These are phyloP conservation scores for Oreocharis arfaki DNA, from an alignment of 2,113 vertebrate genomes.

Conservation along the genomic window DNA sequence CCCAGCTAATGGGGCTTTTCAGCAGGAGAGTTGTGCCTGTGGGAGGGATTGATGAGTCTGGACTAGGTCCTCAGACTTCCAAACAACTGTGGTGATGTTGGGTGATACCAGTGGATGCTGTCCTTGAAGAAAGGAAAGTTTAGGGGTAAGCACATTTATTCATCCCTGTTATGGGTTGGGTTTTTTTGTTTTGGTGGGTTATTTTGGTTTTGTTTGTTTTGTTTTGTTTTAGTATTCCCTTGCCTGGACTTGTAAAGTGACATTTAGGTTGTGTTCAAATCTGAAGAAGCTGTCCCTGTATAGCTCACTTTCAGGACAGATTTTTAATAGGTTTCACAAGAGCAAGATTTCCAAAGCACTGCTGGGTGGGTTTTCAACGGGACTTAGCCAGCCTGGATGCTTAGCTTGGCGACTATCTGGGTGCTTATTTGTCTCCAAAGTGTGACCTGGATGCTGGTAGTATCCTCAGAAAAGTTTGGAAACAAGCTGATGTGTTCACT, in stretches of 20 bases:
- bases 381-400: not conserved
- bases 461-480: not conserved
- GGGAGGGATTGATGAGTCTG: not conserved
- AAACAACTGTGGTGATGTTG: not conserved
- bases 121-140: not conserved
- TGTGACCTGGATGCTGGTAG: fast-evolving
- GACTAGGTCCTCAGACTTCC: not conserved
- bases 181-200: no score
- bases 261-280: not conserved
- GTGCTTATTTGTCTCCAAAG: not conserved
- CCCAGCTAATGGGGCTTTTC: not conserved
- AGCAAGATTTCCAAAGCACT: not conserved
- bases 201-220: not conserved
- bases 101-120: not conserved
- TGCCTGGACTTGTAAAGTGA: not conserved
- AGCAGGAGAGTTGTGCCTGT: not conserved
- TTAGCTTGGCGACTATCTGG: not conserved
- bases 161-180: not conserved
- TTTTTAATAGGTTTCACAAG: not conserved
- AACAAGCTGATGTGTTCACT: not conserved
- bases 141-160: not conserved
- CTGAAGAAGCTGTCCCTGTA: not conserved
- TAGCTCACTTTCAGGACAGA: not conserved
- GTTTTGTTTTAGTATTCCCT: not conserved
- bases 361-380: not conserved